Base-by-base conservation (phyloP, 2,797 vertebrate genomes). In the Coranthus polyacanthus region DNA sequence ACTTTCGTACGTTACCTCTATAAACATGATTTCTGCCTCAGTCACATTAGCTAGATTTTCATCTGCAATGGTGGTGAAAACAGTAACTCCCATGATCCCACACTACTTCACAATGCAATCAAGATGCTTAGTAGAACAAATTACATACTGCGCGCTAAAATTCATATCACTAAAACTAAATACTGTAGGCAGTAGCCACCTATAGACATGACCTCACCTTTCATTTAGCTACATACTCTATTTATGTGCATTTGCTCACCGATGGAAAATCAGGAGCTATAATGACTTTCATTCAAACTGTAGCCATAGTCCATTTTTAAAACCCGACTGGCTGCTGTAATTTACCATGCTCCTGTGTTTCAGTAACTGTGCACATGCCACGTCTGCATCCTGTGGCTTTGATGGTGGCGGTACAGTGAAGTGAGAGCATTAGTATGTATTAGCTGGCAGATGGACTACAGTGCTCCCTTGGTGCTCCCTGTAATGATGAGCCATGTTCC, bases 401-500 rank as follows among this genome's bases (percentile, higher is more conserved):
- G 76, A 83, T 71, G 75, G 75, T 60, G 70, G 70, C 67, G 71
- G 63, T 56, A 68, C 81, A 44, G 82, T 66, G 72, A 49, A 47
- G 32, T 12, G 61, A 58, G 57, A 54, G 78, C 76, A 87, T 89
- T 88, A 83, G 87, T 83, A 84, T 87, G 84, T 85, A 86, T 90
- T 89, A 88, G 82, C 78, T 76, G 59, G 78, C 89, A 90, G 89
- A 89, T 87, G 87, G 88, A 83, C 76, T 47, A 49, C 73, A 85
- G 53, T 22, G 75, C 73, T 87, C 88, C 83, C 87, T 71, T 22
- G 83, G 69, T 81, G 85, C 77, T 85, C 63, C 29, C 73, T 80
- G 73, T 86, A 89, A 88, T 87, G 82, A 89, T 90, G 85, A 91
- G 81, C 87, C 90, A 90, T 90, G 89, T 87, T 87, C 44, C 78